These are phyloP conservation scores for Muntiacus muntjak DNA, from an alignment of 2,113 vertebrate genomes.

Conservation along the genomic window DNA sequence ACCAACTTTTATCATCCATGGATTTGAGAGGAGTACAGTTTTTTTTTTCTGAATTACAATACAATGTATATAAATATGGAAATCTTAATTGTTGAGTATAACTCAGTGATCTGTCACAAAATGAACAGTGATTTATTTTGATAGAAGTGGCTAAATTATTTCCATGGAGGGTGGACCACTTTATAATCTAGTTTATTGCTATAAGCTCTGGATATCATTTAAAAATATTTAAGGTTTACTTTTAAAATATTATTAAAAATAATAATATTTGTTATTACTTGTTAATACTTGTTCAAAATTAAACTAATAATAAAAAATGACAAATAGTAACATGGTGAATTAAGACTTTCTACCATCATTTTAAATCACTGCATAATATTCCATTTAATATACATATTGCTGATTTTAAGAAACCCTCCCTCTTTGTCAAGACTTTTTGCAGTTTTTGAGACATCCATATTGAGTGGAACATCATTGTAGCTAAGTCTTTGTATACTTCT, in stretches of 20 bases:
- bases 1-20: neutral
- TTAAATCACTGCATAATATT: neutral
- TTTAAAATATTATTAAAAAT: constrained; percentile 1
- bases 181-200: neutral
- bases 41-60: neutral
- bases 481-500: neutral
- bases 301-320: neutral
- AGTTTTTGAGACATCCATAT: neutral
- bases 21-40: neutral
- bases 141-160: neutral
- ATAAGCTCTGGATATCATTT: neutral
- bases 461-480: neutral
- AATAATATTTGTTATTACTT: neutral
- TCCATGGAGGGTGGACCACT: neutral
- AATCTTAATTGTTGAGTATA: neutral
- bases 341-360: neutral
- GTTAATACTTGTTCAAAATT: neutral
- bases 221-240: neutral
- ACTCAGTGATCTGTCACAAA: neutral
- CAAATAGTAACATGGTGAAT: neutral
- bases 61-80: neutral
- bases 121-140: neutral
- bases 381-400: neutral
- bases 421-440: neutral
- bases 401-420: neutral